Evolutionary conservation across 2,797 vertebrate species (phyloP).

Genomic region (Salarias fasciatus): DNA sequence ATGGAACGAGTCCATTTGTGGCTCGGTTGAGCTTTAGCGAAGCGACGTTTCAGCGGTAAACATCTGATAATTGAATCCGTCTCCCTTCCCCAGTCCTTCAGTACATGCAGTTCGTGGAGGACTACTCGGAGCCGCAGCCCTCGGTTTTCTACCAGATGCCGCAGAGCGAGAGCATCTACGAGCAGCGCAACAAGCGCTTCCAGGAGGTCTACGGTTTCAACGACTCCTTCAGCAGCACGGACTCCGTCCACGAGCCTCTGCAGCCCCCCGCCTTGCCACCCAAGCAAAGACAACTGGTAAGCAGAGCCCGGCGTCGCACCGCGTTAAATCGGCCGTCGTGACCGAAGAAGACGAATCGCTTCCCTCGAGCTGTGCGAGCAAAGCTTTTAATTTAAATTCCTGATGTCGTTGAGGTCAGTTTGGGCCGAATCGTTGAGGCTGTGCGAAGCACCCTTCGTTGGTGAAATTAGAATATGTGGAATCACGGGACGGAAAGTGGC

Average conservation of each 20-base stretch:
- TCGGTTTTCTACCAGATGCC: conserved; percentile 98
- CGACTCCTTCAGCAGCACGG: conserved; percentile 89
- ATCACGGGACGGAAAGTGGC: background rate
- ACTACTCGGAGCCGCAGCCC: conserved; percentile 98
- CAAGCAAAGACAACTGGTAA: conserved; percentile 97
- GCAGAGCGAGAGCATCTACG: conserved; percentile 97
- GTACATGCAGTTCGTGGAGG: conserved; percentile 98
- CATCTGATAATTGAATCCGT: background rate
- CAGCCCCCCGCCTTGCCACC: conserved; percentile 94
- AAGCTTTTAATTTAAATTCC: conserved; percentile 43
- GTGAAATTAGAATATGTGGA: conserved; percentile 6
- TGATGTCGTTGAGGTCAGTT: background rate
- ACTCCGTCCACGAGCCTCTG: conserved; percentile 85
- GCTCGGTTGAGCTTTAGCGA: too few relatives aligned
- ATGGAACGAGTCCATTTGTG: too few relatives aligned
- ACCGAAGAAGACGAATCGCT: conserved; percentile 3
- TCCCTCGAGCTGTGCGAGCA: conserved; percentile 23
- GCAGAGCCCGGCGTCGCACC: too few relatives aligned
- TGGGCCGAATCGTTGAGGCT: background rate
- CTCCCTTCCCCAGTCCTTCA: conserved; percentile 86
- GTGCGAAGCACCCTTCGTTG: conserved; percentile 2
- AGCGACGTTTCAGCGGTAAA: too few relatives aligned
- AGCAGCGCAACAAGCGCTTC: conserved; percentile 95
- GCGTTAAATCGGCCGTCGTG: too few relatives aligned
- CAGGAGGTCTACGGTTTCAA: conserved; percentile 95